phyloP scores from a whole-genome alignment of 1,140 invertebrate species.

The Ostrea denselamellosa region DNA sequence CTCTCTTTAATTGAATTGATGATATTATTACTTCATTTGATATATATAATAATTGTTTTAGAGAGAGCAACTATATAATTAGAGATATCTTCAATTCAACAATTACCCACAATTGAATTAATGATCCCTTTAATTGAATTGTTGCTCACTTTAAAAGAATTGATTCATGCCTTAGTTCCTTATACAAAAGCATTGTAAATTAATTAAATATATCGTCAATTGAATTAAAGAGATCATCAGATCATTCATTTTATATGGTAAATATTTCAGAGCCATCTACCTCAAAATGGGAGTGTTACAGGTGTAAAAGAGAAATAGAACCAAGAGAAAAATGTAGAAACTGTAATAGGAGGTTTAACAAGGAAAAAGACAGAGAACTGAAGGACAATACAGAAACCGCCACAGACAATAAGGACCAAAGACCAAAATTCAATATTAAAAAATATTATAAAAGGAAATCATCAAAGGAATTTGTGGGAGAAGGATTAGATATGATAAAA shows the following conservation, averaged over 20 bases:
- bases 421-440: neutral
- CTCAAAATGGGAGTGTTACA: neutral
- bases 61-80: no score
- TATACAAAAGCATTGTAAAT: no score
- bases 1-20: no score
- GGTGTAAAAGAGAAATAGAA: neutral
- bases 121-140: no score
- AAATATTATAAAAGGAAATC: neutral
- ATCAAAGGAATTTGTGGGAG: neutral
- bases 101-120: no score
- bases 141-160: no score
- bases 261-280: neutral
- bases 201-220: no score
- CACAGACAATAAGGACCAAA: neutral
- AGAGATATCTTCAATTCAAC: no score
- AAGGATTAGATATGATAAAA: neutral
- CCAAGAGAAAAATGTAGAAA: neutral
- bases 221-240: no score
- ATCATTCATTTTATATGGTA: neutral
- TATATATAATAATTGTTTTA: no score
- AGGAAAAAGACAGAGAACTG: neutral
- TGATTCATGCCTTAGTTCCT: no score
- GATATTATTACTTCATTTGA: no score
- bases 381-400: neutral
- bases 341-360: neutral